Conservation (phyloP, 2,797 vertebrate species). For the Gallirallus australis region DNA sequence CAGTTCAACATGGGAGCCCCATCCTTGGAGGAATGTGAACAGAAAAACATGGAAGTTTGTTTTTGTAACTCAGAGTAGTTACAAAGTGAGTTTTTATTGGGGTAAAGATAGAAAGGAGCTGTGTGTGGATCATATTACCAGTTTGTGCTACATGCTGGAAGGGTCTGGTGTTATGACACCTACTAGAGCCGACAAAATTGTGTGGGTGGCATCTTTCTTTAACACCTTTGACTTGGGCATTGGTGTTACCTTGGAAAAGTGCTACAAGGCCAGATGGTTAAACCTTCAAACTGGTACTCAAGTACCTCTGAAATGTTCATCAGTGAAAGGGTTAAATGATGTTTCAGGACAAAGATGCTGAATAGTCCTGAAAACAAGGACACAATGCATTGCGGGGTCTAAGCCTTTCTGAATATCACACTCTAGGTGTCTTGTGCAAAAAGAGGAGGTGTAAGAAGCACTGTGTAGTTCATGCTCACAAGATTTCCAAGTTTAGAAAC, state of each 20-base stretch:
- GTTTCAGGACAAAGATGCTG: background rate
- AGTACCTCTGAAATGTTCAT: background rate
- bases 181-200: background rate
- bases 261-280: background rate
- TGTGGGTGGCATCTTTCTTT: background rate
- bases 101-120: background rate
- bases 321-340: background rate
- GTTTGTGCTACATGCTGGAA: background rate
- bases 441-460: background rate
- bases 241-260: background rate
- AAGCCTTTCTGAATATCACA: background rate
- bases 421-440: background rate
- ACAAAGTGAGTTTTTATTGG: background rate
- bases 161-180: accelerated
- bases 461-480: background rate
- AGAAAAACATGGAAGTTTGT: background rate
- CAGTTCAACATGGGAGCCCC: background rate
- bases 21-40: background rate
- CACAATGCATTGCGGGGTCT: too few species aligned
- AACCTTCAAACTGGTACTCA: background rate
- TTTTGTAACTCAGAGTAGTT: background rate
- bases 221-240: background rate
- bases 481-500: background rate
- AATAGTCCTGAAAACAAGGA: background rate
- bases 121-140: background rate